Conservation (phyloP, 2,888 invertebrate genomes). For the Laspeyria flexula region DNA sequence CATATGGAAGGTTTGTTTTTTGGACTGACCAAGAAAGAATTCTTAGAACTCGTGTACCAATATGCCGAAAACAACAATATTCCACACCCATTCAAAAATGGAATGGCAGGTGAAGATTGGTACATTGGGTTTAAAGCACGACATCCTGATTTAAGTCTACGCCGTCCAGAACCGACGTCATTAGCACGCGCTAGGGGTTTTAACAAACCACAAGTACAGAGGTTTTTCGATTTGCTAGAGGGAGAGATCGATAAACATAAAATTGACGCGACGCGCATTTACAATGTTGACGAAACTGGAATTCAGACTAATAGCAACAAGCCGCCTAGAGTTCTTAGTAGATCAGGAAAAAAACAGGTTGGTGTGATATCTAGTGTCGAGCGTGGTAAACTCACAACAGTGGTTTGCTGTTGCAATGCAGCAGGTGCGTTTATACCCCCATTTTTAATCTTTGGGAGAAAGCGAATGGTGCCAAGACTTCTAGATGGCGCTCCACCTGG, state of each 20-base stretch:
- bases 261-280: conserved; percentile 32
- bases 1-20: conserved; percentile 3
- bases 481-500: conserved; percentile 41
- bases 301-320: conserved; percentile 30
- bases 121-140: conserved; percentile 14
- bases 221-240: conserved; percentile 35
- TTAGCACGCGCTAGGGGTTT: conserved; percentile 39
- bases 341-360: conserved; percentile 44
- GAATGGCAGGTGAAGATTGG: conserved; percentile 19
- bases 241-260: conserved; percentile 29
- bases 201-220: conserved; percentile 38
- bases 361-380: conserved; percentile 39
- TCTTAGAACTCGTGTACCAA: conserved; percentile 9
- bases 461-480: conserved; percentile 42
- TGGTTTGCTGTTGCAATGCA: conserved; percentile 11
- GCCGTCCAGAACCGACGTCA: conserved; percentile 41
- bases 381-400: conserved; percentile 36
- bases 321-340: conserved; percentile 32
- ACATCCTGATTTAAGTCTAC: conserved; percentile 28
- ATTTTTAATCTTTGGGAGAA: conserved; percentile 51
- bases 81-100: conserved; percentile 11
- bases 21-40: background rate
- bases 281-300: conserved; percentile 41
- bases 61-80: conserved; percentile 14
- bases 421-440: conserved; percentile 38